Evolutionary conservation across 2,888 invertebrate species (phyloP), one percentile per base, ranked within the genome.

Genomic region (Cacoxenus indagator): DNA sequence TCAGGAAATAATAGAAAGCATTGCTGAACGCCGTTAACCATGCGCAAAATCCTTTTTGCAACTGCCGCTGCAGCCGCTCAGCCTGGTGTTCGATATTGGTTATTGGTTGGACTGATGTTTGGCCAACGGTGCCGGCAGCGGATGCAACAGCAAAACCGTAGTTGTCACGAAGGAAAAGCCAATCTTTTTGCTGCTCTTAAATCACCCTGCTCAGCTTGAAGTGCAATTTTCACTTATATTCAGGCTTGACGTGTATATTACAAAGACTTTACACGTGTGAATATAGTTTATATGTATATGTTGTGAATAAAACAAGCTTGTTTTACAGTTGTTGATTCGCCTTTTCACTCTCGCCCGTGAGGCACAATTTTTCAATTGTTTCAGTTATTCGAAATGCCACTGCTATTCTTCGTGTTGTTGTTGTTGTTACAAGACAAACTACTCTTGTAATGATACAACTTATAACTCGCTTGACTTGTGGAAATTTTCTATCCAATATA

Each of bases 221-320:
- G 78, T 76, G 81, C 81, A 81, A 80, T 81, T 80, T 74, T 78
- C 75, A 73, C 78, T 76, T 77, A 76, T 76, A 67, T 51, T 11
- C 31, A 51, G 27, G 64, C 22, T 64, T 51, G 19, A 9, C 14
- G 37, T 37, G 37, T 37, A 4, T 4, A 37, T 5, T 8, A 37
- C 9, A 37, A 11, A 37, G 9, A 37, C 14, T 37, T 37, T 37
- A 5, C 37, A 37, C 37, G 8, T 37, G 14, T 14, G 8, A 2
- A 37, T 14, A 11, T 5, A 37, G 9, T 37, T 3, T 31, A 17
- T 5, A 4, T 22, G 59, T 59, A 6, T 29, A 26, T 24, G 24
- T n/a, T n/a, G n/a, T n/a, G n/a, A n/a, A n/a, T n/a, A n/a, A n/a
- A n/a, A 26, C 31, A 17, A 27, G 57, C 17, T 14, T 55, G 8